Conservation (phyloP, 2,797 vertebrate species). For the Aselliscus stoliczkanus region DNA sequence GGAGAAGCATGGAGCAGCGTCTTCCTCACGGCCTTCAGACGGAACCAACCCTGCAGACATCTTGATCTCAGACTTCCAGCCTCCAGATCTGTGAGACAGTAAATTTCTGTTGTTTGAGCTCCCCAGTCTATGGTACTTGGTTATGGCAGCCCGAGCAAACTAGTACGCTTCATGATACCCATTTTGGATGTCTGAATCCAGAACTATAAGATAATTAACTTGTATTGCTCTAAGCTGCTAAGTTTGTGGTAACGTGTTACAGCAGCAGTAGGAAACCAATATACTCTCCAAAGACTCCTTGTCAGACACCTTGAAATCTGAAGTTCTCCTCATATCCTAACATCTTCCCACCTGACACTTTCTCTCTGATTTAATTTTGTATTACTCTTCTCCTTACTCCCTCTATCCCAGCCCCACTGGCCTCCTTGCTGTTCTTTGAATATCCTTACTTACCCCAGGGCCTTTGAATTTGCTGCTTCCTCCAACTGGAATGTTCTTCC, state of each 20-base stretch:
- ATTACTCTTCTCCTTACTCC: background rate
- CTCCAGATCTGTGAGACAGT: background rate
- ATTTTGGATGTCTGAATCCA: background rate
- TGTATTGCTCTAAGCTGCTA: background rate
- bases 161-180: background rate
- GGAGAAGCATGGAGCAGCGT: background rate
- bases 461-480: background rate
- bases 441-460: background rate
- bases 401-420: background rate
- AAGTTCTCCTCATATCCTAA: background rate
- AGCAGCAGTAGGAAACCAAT: background rate
- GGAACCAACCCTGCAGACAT: background rate
- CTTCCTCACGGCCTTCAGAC: background rate
- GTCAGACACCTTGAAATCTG: background rate
- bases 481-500: background rate
- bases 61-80: background rate
- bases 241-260: background rate
- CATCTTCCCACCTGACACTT: background rate
- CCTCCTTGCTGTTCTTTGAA: background rate
- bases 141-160: background rate
- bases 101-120: background rate
- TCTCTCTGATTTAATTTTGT: background rate
- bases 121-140: background rate
- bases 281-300: background rate
- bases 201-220: background rate